Conservation (phyloP, 2,797 vertebrate genomes). For the Amazona ochrocephala region DNA sequence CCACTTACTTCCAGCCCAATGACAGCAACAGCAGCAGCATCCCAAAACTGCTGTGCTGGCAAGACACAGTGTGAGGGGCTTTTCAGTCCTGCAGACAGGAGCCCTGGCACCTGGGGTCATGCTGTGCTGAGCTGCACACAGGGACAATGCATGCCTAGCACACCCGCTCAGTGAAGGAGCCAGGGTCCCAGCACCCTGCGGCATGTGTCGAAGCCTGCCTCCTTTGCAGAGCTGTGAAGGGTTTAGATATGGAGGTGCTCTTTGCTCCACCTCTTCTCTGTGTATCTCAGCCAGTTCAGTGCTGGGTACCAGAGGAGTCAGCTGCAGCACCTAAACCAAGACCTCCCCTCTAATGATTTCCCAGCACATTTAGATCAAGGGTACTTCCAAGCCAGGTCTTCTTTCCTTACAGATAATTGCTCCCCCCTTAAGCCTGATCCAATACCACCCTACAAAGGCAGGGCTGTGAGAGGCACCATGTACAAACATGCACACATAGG, state of each 20-base stretch:
- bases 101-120: background rate
- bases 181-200: background rate
- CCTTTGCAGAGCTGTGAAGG: background rate
- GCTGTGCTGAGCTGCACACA: rapidly evolving
- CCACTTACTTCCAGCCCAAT: background rate
- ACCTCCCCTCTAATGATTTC: background rate
- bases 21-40: background rate
- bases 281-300: background rate
- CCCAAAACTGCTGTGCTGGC: background rate
- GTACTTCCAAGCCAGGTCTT: background rate
- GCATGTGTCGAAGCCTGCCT: background rate
- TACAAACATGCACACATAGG: background rate
- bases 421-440: background rate
- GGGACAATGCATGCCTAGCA: background rate
- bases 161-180: rapidly evolving
- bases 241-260: background rate
- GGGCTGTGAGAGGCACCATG: background rate
- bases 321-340: background rate
- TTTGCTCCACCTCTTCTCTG: background rate
- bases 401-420: background rate
- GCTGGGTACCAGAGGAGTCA: background rate
- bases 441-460: background rate
- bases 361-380: background rate
- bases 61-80: background rate
- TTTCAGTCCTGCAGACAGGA: background rate